Conservation (phyloP, 2,888 invertebrate species). For the Cheilosia vulpina region DNA sequence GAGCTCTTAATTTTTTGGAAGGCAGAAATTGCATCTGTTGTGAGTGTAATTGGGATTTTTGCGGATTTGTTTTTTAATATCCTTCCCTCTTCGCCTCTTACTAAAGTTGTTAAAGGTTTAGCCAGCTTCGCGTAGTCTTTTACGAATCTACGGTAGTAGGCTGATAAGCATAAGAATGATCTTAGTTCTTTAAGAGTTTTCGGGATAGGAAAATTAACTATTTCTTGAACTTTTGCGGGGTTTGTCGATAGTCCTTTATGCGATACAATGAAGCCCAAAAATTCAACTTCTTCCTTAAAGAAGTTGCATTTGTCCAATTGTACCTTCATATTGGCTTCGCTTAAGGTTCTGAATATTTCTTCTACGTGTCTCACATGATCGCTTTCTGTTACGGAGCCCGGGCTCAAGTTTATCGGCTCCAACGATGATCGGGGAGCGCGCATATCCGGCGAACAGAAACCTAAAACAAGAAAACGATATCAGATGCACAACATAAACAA, state of each 20-base stretch:
- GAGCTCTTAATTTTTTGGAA: conserved; percentile 32
- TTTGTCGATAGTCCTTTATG: conserved; percentile 53
- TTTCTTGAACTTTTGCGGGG: conserved; percentile 41
- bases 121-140: too few relatives aligned
- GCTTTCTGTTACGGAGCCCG: too few relatives aligned
- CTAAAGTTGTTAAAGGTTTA: conserved; percentile 34
- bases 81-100: conserved; percentile 60
- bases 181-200: conserved; percentile 44
- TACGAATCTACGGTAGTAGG: conserved; percentile 46
- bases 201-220: conserved; percentile 42
- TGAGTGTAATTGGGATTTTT: not conserved
- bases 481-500: too few relatives aligned
- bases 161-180: conserved; percentile 41
- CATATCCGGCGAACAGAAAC: too few relatives aligned
- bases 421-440: too few relatives aligned
- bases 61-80: conserved; percentile 40
- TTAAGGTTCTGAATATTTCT: conserved; percentile 38
- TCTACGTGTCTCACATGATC: conserved; percentile 44
- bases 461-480: too few relatives aligned
- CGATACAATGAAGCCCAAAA: conserved; percentile 29
- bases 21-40: not conserved
- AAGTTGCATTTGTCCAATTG: conserved; percentile 53
- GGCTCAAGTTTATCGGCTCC: too few relatives aligned
- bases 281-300: conserved; percentile 38
- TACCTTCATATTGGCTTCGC: conserved; percentile 29